A percentile compares a stretch with the other conserved stretches of the same genome.
phyloP scores from a whole-genome alignment of 2,113 vertebrate genomes.

The Calidris pugnax region DNA sequence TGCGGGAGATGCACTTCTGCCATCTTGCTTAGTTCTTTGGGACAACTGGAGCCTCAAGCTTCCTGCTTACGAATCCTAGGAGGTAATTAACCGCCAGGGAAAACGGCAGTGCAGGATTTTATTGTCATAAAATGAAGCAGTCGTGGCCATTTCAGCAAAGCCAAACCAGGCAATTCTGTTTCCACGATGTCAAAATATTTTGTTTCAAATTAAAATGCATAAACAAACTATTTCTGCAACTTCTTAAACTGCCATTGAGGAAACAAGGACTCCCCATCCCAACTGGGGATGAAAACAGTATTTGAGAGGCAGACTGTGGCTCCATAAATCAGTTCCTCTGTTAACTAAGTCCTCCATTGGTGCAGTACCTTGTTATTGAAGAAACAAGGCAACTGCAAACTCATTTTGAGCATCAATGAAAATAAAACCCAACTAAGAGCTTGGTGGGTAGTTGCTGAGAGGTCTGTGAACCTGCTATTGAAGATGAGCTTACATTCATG shows the following conservation, averaged over 20 bases:
- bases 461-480: background rate
- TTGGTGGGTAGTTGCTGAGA: background rate
- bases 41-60: background rate
- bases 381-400: background rate
- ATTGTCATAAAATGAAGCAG: background rate
- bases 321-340: background rate
- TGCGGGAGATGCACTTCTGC: background rate
- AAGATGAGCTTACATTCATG: background rate
- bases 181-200: background rate
- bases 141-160: background rate
- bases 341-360: background rate
- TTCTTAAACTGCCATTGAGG: background rate
- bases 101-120: background rate
- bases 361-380: background rate
- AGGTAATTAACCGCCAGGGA: background rate
- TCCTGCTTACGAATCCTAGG: background rate
- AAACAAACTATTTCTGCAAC: background rate
- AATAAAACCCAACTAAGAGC: background rate
- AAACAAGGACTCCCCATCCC: background rate
- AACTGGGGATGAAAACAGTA: background rate
- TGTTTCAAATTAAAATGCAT: background rate
- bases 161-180: background rate
- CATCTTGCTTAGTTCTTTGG: background rate
- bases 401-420: background rate
- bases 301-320: background rate